A percentile compares a stretch with the other conserved stretches of the same genome.
Conservation (phyloP, 2,113 vertebrate genomes). For the Furnarius figulus region DNA sequence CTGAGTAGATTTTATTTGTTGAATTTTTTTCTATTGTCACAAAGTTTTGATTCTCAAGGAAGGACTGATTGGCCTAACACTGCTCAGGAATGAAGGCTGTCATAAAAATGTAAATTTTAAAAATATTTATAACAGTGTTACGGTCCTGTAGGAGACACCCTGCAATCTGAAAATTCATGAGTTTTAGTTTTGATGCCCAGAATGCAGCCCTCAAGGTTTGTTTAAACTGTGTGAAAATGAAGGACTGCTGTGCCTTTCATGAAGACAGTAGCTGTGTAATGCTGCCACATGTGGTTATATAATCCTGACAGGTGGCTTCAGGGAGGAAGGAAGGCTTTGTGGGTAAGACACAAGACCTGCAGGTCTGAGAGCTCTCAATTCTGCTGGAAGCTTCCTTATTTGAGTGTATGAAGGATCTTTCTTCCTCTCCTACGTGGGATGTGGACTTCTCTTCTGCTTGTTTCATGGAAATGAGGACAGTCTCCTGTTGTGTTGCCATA, state of each 20-base stretch:
- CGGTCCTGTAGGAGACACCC: neutral
- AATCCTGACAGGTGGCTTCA: neutral
- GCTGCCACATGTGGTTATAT: neutral
- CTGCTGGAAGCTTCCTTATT: neutral
- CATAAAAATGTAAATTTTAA: neutral
- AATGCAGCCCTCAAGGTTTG: neutral
- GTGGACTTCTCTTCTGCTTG: neutral
- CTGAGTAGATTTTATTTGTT: neutral
- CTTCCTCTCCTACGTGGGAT: fast-evolving
- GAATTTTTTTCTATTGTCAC: neutral
- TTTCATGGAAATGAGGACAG: neutral
- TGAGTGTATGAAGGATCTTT: neutral
- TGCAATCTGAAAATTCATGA: neutral
- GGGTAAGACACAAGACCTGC: neutral
- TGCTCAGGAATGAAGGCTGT: neutral
- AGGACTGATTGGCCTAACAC: neutral
- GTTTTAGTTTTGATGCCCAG: neutral
- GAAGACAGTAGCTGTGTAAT: neutral
- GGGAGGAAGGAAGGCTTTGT: neutral
- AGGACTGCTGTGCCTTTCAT: neutral
- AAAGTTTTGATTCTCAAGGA: neutral
- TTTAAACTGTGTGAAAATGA: neutral
- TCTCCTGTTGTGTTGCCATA: neutral
- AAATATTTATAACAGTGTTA: neutral
- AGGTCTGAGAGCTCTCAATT: neutral